A percentile compares a stretch with the other conserved stretches of the same genome.
phyloP scores from a whole-genome alignment of 92 coral and sea anemone species.

The Siderastrea siderea region DNA sequence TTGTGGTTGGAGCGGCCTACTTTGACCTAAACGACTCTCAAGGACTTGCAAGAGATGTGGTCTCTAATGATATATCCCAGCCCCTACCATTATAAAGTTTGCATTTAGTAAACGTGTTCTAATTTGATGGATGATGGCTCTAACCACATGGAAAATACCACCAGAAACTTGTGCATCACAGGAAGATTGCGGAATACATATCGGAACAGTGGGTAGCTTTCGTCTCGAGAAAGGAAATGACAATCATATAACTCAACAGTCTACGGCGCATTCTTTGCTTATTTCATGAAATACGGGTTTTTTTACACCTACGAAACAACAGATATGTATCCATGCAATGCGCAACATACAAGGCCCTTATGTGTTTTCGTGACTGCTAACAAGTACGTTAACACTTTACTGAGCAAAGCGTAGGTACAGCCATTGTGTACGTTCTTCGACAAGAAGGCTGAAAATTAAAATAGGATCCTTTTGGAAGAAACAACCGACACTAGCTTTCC shows the following conservation, averaged over 20 bases:
- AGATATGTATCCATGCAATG: neutral
- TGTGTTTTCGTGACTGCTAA: neutral
- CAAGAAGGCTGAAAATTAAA: neutral
- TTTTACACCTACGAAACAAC: neutral
- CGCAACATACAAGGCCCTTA: neutral
- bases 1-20: conserved; percentile 44
- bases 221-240: conserved; percentile 19
- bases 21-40: conserved; percentile 35
- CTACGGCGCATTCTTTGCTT: neutral
- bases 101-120: neutral
- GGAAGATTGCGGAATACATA: neutral
- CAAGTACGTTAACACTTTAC: neutral
- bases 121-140: neutral
- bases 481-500: no score
- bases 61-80: conserved; percentile 19
- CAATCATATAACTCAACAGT: neutral
- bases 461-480: no score
- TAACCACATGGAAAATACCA: neutral
- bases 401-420: neutral
- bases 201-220: neutral
- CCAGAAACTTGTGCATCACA: neutral
- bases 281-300: neutral
- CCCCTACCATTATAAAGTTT: neutral
- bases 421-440: neutral
- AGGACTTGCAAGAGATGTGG: conserved; percentile 43